phyloP scores from a whole-genome alignment of 1,140 invertebrate species.

The Conus betulinus region DNA sequence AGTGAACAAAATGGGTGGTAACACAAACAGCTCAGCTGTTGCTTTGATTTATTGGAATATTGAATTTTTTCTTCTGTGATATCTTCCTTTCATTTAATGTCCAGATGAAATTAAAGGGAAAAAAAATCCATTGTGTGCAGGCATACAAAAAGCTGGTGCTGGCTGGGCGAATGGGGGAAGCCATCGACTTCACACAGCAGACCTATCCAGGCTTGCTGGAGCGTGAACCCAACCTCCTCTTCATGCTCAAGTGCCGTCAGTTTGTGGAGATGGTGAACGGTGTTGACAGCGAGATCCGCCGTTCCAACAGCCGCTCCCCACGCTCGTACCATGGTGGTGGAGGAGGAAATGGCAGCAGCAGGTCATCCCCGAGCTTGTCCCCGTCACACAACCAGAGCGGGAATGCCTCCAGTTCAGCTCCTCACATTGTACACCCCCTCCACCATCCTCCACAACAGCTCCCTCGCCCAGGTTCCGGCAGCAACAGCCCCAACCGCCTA shows the following conservation, averaged over 20 bases:
- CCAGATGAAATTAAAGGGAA: no score
- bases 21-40: no score
- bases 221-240: slow-evolving; percentile 91
- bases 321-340: slow-evolving; percentile 58
- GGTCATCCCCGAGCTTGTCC: slow-evolving; percentile 65
- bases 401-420: slow-evolving; percentile 26
- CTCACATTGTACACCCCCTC: slow-evolving; percentile 30
- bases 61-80: no score
- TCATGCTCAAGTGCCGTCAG: slow-evolving; percentile 96
- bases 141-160: slow-evolving; percentile 94
- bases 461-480: slow-evolving; percentile 58
- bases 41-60: no score
- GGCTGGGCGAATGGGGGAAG: slow-evolving; percentile 94
- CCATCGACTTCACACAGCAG: slow-evolving; percentile 91
- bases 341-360: slow-evolving; percentile 57
- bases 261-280: slow-evolving; percentile 91
- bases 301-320: slow-evolving; percentile 62
- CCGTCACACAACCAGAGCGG: slow-evolving; percentile 44
- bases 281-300: slow-evolving; percentile 75
- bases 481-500: slow-evolving; percentile 70
- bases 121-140: slow-evolving; percentile 76
- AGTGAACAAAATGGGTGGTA: no score
- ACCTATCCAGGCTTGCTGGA: slow-evolving; percentile 94
- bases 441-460: slow-evolving; percentile 30
- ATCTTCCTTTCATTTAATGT: no score